Evolutionary conservation across 2,888 invertebrate species (phyloP), one percentile per base, ranked within the genome.

Genomic region (Phasia obesa): DNA sequence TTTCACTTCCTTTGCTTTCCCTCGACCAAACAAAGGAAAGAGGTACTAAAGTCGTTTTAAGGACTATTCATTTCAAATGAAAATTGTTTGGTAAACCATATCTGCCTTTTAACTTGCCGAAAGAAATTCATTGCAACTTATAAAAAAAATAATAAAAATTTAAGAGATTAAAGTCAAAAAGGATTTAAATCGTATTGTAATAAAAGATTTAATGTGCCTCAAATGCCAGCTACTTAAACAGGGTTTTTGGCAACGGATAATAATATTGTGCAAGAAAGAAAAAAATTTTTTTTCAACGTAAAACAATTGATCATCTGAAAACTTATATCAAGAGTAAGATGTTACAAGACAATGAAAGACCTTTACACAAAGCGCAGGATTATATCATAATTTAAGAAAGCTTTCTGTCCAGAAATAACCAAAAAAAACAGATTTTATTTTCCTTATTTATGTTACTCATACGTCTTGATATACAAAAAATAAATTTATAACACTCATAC

Each of bases 401-500:
- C 2, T 31, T 7, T 31, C 9, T 31, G 9, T 31, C 5, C 3
- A 6, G 27, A 27, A 27, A 6, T 27, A 27, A 27, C 4, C 3
- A 27, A 27, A 27, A 27, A 27, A 27, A 27, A 3, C 27, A 4
- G 27, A 9, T 6, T 31, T 35, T 35, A 2, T 11, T 35, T 11
- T 31, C 31, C 31, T 7, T 4, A 35, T 27, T 38, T 13, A 3
- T n/a, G 13, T 74, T 19, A 57, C 64, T 31, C 11, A 74, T 65
- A 57, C 64, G 55, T 19, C 4, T 15, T 47, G 11, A 23, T 67
- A 15, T 49, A 27, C 21, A 71, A 42, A 59, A 59, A 67, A 79
- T 44, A n/a, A n/a, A n/a, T n/a, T n/a, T n/a, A n/a, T n/a, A 73
- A 60, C 71, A 79, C 57, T 79, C 79, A 79, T 73, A 79, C 59